A percentile compares a stretch with the other conserved stretches of the same genome.
Conservation (phyloP, 2,797 vertebrate species). For the Euthynnus affinis region DNA sequence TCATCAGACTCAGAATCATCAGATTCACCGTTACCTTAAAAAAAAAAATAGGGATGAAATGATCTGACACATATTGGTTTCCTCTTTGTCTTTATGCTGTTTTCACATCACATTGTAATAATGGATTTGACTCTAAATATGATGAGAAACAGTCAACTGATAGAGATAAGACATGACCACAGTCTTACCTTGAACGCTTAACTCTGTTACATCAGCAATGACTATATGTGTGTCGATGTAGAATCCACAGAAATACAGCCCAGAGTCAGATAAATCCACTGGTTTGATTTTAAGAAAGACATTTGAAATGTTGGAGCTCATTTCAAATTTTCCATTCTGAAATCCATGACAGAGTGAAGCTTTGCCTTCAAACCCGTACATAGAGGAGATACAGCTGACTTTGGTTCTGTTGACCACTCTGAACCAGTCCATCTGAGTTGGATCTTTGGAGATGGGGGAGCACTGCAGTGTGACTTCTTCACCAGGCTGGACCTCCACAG, state of each 20-base stretch:
- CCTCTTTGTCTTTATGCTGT: not conserved
- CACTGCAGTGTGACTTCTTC: conserved; percentile 48
- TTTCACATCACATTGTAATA: not conserved
- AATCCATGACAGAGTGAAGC: conserved; percentile 36
- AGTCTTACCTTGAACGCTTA: conserved; percentile 39
- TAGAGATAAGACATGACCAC: not conserved
- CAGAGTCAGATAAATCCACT: conserved; percentile 42
- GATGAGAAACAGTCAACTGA: not conserved
- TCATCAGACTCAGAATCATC: not conserved
- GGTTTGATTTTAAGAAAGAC: conserved; percentile 44
- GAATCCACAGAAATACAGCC: conserved; percentile 65
- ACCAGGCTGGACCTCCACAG: conserved; percentile 19
- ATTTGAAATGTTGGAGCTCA: not conserved
- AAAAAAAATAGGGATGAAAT: not conserved
- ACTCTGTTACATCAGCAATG: not conserved
- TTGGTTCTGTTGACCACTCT: conserved; percentile 32
- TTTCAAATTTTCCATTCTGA: not conserved
- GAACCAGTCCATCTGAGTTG: conserved; percentile 57
- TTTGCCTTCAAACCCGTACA: fast-evolving
- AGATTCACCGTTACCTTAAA: not conserved
- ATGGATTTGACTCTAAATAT: not conserved
- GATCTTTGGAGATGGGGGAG: conserved; percentile 14
- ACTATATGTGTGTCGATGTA: not conserved
- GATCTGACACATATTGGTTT: not conserved
- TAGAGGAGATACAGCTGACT: conserved; percentile 46